A percentile compares a stretch with the other conserved stretches of the same genome.
phyloP scores from a whole-genome alignment of 2,888 invertebrate species.

The Pomacea canaliculata region DNA sequence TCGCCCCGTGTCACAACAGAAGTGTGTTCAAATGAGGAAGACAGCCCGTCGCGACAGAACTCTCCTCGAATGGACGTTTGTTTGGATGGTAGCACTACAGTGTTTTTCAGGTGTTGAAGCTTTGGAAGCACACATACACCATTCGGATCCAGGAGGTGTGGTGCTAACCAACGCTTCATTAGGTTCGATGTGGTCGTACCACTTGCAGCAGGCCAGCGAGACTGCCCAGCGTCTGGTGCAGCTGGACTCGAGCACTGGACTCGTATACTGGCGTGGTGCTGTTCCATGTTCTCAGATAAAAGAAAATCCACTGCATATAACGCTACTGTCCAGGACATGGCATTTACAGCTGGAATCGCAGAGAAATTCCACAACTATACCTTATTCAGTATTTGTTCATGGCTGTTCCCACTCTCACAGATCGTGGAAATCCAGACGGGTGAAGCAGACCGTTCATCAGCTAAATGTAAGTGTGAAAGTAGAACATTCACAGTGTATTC shows the following conservation, averaged over 20 bases:
- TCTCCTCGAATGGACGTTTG: neutral
- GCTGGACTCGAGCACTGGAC: slow-evolving; percentile 45
- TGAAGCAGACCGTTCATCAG: slow-evolving; percentile 2
- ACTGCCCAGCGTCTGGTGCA: slow-evolving; percentile 31
- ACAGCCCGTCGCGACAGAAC: too few relatives aligned
- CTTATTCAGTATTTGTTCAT: slow-evolving; percentile 46
- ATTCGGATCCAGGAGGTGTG: slow-evolving; percentile 31
- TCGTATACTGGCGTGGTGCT: slow-evolving; percentile 38
- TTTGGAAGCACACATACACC: slow-evolving; percentile 42
- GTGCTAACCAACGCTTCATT: slow-evolving; percentile 56
- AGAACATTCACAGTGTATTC: slow-evolving; percentile 23
- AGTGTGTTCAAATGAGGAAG: too few relatives aligned
- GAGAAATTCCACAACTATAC: slow-evolving; percentile 20
- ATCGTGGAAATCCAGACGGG: slow-evolving; percentile 12
- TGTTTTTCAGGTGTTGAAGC: slow-evolving; percentile 6
- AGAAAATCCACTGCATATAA: slow-evolving; percentile 41
- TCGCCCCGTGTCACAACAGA: too few relatives aligned
- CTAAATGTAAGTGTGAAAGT: slow-evolving; percentile 10
- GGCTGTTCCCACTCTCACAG: slow-evolving; percentile 40
- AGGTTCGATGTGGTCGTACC: slow-evolving; percentile 72
- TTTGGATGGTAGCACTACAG: neutral
- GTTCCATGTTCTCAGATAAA: slow-evolving; percentile 36
- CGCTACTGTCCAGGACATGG: slow-evolving; percentile 41
- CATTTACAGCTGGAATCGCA: slow-evolving; percentile 6
- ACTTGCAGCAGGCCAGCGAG: slow-evolving; percentile 41